phyloP scores from a whole-genome alignment of 2,113 vertebrate species.

The Martes martes region DNA sequence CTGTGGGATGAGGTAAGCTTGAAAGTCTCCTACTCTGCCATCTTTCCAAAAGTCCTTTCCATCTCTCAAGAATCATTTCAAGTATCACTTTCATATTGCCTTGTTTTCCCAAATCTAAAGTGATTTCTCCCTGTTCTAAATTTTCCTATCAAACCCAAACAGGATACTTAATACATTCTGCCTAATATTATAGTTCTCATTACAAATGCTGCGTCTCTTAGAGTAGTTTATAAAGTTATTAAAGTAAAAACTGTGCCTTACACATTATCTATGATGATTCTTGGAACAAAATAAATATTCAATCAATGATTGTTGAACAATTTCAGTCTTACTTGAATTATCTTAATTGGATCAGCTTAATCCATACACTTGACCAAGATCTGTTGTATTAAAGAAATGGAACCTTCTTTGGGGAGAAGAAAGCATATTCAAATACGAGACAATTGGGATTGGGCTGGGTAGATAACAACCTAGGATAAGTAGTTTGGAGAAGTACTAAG shows the following conservation, averaged over 20 bases:
- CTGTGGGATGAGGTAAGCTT: neutral
- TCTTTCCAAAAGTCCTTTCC: neutral
- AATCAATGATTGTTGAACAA: neutral
- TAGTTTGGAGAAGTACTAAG: neutral
- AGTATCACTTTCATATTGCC: neutral
- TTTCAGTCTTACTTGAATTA: neutral
- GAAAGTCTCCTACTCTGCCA: neutral
- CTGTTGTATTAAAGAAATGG: neutral
- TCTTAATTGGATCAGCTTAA: neutral
- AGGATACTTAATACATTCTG: neutral
- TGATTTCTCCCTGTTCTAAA: neutral
- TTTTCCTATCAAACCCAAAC: neutral
- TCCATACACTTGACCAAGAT: neutral
- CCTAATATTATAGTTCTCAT: conserved; percentile 10
- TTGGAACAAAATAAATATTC: neutral
- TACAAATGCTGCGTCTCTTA: neutral
- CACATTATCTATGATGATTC: neutral
- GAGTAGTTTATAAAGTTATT: neutral
- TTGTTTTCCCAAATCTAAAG: neutral
- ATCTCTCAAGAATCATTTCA: neutral
- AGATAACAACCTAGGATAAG: neutral
- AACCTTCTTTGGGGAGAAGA: neutral
- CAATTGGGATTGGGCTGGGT: neutral
- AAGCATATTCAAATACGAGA: neutral
- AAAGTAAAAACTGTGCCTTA: neutral